A percentile compares a stretch with the other conserved stretches of the same genome.
Evolutionary conservation across 2,797 vertebrate genomes (phyloP).

Genomic region (Anguilla megastoma): DNA sequence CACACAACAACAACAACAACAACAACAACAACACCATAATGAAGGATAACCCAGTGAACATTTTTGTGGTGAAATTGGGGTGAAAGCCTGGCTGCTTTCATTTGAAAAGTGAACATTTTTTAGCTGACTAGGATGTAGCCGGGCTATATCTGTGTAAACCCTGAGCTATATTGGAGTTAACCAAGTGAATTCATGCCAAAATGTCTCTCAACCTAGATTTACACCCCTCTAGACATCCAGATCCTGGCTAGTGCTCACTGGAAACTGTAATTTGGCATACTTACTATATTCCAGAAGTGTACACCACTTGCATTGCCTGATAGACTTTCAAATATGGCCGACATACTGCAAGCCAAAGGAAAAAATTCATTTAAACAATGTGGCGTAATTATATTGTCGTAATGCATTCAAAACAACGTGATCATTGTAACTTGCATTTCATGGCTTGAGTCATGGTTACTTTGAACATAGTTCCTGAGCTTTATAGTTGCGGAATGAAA

Average conservation of each 20-base stretch:
- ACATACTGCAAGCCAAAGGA: slow-evolving; percentile 73
- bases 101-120: too few species aligned
- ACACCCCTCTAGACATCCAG: too few species aligned
- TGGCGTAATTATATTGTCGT: not conserved
- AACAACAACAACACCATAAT: not conserved
- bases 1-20: not conserved
- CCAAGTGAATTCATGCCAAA: too few species aligned
- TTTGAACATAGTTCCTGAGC: not conserved
- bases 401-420: not conserved
- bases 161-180: too few species aligned
- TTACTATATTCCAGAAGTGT: slow-evolving; percentile 95
- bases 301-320: slow-evolving; percentile 91
- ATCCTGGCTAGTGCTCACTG: too few species aligned
- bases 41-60: too few species aligned
- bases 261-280: slow-evolving; percentile 53
- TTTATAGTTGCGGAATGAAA: not conserved
- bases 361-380: not conserved
- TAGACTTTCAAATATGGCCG: slow-evolving; percentile 90
- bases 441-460: not conserved
- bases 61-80: too few species aligned
- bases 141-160: too few species aligned
- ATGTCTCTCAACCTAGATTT: too few species aligned
- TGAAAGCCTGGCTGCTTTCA: too few species aligned
- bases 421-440: not conserved
- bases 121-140: too few species aligned